Evolutionary conservation across 2,797 vertebrate species (phyloP).

Genomic region (Allochrocebus solatus): DNA sequence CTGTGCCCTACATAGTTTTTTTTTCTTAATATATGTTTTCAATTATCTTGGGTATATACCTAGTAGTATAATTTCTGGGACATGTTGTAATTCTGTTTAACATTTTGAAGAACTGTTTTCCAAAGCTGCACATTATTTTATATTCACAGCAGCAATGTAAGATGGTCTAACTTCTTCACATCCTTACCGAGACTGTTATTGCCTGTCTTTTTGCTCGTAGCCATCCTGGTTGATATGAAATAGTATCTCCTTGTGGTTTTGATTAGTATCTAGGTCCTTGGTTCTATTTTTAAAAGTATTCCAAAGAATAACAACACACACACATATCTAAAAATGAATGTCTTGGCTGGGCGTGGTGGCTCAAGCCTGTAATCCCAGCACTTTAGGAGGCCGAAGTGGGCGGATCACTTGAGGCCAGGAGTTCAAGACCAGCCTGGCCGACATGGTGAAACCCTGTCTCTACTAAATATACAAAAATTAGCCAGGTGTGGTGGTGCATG

Average conservation of each 20-base stretch:
- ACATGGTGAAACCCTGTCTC: too few relatives aligned
- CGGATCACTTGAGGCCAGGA: too few relatives aligned
- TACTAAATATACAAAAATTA: too few relatives aligned
- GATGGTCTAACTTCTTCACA: not conserved
- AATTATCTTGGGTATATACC: not conserved
- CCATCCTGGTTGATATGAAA: not conserved
- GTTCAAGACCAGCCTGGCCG: too few relatives aligned
- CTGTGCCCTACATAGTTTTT: too few relatives aligned
- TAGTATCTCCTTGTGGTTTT: not conserved
- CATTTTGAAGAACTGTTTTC: not conserved
- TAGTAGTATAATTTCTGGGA: not conserved
- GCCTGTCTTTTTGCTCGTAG: not conserved
- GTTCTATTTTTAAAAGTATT: not conserved
- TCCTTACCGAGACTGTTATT: not conserved
- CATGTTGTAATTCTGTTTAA: not conserved
- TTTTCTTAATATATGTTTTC: not conserved
- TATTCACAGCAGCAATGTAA: not conserved
- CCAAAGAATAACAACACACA: not conserved
- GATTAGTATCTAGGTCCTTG: not conserved
- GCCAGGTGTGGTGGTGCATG: too few relatives aligned
- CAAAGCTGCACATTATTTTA: not conserved
- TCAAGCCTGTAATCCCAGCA: too few relatives aligned
- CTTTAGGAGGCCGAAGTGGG: too few relatives aligned
- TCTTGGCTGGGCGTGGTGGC: too few relatives aligned
- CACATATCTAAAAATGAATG: not conserved